A percentile compares a stretch with the other conserved stretches of the same genome.
These are phyloP conservation scores for Blomia tropicalis DNA, from an alignment of 2,888 invertebrate genomes.

Conservation along the genomic window DNA sequence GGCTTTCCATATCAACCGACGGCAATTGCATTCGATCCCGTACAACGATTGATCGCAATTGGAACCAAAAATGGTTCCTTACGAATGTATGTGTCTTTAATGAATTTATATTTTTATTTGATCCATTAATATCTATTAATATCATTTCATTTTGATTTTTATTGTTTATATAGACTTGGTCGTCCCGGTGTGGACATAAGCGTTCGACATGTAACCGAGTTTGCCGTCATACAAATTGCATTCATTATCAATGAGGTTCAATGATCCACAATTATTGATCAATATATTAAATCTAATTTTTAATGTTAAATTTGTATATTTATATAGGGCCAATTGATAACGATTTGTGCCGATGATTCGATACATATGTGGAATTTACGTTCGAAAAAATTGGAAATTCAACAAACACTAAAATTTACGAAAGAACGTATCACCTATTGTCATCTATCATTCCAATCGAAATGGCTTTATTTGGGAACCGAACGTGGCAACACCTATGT, in stretches of 20 bases:
- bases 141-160: background rate
- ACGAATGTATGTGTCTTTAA: slow-evolving; percentile 51
- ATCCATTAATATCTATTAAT: background rate
- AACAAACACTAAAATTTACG: slow-evolving; percentile 92
- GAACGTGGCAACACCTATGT: slow-evolving; percentile 95
- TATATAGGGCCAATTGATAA: slow-evolving; percentile 52
- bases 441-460: slow-evolving; percentile 86
- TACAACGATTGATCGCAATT: slow-evolving; percentile 88
- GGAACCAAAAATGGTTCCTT: slow-evolving; percentile 88
- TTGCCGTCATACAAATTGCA: slow-evolving; percentile 69
- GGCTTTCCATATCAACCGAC: slow-evolving; percentile 97
- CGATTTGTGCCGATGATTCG: slow-evolving; percentile 86
- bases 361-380: slow-evolving; percentile 94
- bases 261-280: background rate
- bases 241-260: slow-evolving; percentile 79
- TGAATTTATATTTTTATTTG: background rate
- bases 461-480: slow-evolving; percentile 96
- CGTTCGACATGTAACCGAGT: slow-evolving; percentile 53
- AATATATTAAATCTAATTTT: background rate
- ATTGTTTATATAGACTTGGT: slow-evolving; percentile 49
- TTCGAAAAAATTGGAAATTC: slow-evolving; percentile 67
- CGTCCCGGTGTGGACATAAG: slow-evolving; percentile 92
- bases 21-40: slow-evolving; percentile 90
- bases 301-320: background rate
- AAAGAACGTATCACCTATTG: slow-evolving; percentile 86